Base-by-base conservation (phyloP, 2,113 vertebrate species). In the Cheilinus undulatus region DNA sequence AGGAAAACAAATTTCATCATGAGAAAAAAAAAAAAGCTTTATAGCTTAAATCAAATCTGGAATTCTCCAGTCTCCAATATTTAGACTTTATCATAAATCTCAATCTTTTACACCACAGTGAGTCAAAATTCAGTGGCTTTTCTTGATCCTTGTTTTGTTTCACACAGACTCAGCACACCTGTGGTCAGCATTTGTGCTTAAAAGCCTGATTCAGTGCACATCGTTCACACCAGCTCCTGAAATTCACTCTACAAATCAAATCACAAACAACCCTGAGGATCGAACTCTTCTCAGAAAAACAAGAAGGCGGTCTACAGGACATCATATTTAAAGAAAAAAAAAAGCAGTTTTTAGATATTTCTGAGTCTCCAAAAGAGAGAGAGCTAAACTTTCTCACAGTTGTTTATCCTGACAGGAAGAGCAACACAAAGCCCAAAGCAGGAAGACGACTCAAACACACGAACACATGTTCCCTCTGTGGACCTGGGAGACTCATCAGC, bases 211-310 rank as follows among this genome's bases (percentile, higher is more conserved):
- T 67, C 38, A 53, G 63, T 73, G 51, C 71, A 76, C 54, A 3
- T 58, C 36, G 54, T 17, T 28, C 54, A 66, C 43, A 34, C 20
- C 15, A 19, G 15, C 28, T 19, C 22, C n/a, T 22, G 12, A 65
- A 40, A 22, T 23, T 46, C 14, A 42, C 40, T 17, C 40, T 5
- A 42, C 3, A 14, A 42, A n/a, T 49, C 23, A 3, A 24, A 48
- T 51, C 52, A 57, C 53, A 43, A 22, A 42, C 61, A 49, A 51
- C 46, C 72, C 80, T 73, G 84, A 80, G 60, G 68, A 73, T 40
- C 63, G 9, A 30, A 60, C 28, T 5, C 1, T 43, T 51, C 61
- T 22, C 52, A 30, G 20, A n/a, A 57, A n/a, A 32, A 5, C 40
- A 13, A 53, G 7, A 43, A 40, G 23, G 9, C 2, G 4, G 20